Base-by-base conservation (phyloP, 2,797 vertebrate genomes). In the Silurus lanzhouensis region DNA sequence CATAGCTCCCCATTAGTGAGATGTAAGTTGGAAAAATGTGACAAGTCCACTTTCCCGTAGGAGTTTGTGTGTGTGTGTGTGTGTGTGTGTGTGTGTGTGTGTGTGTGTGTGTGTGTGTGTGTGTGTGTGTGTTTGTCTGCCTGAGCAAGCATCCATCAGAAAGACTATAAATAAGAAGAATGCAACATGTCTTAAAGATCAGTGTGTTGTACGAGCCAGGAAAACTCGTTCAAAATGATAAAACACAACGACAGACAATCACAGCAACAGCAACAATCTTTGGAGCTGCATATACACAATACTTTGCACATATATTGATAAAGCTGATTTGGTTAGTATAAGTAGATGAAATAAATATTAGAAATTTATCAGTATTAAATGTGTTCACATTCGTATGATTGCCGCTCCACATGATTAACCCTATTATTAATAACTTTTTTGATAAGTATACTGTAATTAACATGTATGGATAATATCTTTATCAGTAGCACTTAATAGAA, bases 1-100 rank as follows among this genome's bases (percentile, higher is more conserved):
- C 52, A 85, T 86, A 87, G 85, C 79, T 87, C 84, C 80, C 63
- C 66, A 81, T 83, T 86, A 87, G 84, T 79, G 84, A 70, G 61
- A 76, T 79, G 83, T 87, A 87, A 84, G 77, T 82, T 85, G 81
- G 31, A 71, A 38, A 66, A 89, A 87, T 83, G 86, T 87, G 88
- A 86, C 83, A 82, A 76, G 83, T 84, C 72, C 44, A 80, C 88
- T 83, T 86, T 86, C 86, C 84, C 87, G 84, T 61, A 58, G 86
- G 83, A 87, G 48, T 70, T 31, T 38, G n/a, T 77, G 64, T 64
- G 57, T 85, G 74, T 75, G 63, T 74, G 60, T 79, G 83, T 72
- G 84, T 83, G 85, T 84, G 81, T 74, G 74, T 72, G 58, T 70
- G 27, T 27, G 27, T 31, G 82, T 61, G 77, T 74, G 75, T 79